Evolutionary conservation across 1,140 invertebrate species (phyloP).

Genomic region (Zaprionus vittiger): DNA sequence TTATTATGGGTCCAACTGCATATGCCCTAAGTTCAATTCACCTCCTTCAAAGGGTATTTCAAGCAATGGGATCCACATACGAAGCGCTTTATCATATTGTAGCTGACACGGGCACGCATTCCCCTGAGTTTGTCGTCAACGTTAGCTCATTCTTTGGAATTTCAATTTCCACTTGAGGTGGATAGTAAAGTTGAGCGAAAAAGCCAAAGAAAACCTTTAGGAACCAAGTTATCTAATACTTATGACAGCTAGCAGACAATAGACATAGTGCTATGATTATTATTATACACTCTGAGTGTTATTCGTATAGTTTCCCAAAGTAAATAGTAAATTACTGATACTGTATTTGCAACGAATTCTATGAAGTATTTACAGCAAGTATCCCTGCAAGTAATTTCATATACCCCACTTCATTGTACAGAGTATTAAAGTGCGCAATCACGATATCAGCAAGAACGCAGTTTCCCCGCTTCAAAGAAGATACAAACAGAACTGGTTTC

Average conservation of each 20-base stretch:
- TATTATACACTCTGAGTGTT: background rate
- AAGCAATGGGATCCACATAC: background rate
- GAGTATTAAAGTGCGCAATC: background rate
- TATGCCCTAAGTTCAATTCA: background rate
- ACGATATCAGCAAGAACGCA: background rate
- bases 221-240: background rate
- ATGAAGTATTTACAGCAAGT: no score
- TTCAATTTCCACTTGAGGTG: conserved; percentile 6
- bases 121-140: background rate
- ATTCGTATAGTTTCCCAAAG: background rate
- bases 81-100: conserved; percentile 1
- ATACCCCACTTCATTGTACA: background rate
- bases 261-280: background rate
- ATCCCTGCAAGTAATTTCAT: background rate
- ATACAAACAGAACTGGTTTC: conserved; percentile 29
- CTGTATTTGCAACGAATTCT: background rate
- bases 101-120: background rate
- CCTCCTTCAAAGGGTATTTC: background rate
- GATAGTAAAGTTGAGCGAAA: background rate
- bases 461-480: background rate
- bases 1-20: no score
- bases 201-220: background rate
- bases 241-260: conserved; percentile 6
- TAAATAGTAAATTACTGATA: background rate
- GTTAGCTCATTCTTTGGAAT: conserved; percentile 5